Conservation (phyloP, 2,113 vertebrate species). For the Istiophorus platypterus region DNA sequence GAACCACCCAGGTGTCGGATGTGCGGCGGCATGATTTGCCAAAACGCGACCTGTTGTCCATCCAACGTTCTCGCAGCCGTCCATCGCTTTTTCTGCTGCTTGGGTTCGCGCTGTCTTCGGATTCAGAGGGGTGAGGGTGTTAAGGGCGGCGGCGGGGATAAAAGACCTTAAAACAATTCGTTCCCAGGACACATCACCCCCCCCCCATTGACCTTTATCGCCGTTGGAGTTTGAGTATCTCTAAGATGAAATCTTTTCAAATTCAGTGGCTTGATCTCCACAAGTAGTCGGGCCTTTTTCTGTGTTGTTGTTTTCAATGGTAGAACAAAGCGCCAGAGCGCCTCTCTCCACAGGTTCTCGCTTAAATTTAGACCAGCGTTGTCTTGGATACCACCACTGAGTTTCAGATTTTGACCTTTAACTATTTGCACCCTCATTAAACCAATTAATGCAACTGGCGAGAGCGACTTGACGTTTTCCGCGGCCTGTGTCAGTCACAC, state of each 20-base stretch:
- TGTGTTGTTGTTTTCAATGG: too few relatives aligned
- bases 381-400: neutral
- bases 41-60: neutral
- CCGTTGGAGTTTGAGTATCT: neutral
- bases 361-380: neutral
- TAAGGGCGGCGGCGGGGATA: too few relatives aligned
- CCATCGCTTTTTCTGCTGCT: neutral
- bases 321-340: neutral
- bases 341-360: conserved; percentile 8
- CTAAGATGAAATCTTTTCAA: neutral
- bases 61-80: neutral
- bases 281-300: neutral
- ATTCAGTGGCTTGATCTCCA: neutral
- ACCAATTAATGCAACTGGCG: conserved; percentile 38
- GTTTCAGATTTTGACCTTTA: conserved; percentile 60
- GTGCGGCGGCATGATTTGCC: neutral
- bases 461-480: conserved; percentile 9
- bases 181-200: neutral
- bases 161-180: neutral
- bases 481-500: conserved; percentile 8
- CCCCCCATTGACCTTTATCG: neutral
- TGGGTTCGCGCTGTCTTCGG: neutral
- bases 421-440: conserved; percentile 37
- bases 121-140: neutral
- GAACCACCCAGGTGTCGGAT: neutral